Evolutionary conservation across 2,888 invertebrate species (phyloP), one percentile per base, ranked within the genome.

Genomic region (Eledona agricola): DNA sequence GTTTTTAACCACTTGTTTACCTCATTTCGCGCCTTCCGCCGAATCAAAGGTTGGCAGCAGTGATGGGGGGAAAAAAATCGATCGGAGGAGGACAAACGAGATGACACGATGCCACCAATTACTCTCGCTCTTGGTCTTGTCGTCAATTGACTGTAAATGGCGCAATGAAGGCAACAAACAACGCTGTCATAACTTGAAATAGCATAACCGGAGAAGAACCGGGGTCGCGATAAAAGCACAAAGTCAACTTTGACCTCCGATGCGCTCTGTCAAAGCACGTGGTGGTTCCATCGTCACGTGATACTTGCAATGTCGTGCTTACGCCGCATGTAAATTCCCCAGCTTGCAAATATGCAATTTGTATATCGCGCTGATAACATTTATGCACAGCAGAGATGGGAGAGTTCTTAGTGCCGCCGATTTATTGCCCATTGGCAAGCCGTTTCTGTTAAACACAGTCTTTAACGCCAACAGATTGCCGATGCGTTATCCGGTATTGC

Each of bases 1-100:
- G 62, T 65, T 67, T 66, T 63, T 57, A 62, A 66, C 67, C 66
- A 67, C 67, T 68, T 68, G 67, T 66, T 67, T 66, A 66, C 63
- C 50, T 51, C 55, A 43, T 54, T 22, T 23, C 38, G 15, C n/a
- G n/a, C n/a, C n/a, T n/a, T n/a, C n/a, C n/a, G n/a, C n/a, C n/a
- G n/a, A n/a, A n/a, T n/a, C n/a, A n/a, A n/a, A n/a, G n/a, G n/a
- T n/a, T n/a, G n/a, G n/a, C n/a, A n/a, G n/a, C n/a, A n/a, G n/a
- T n/a, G n/a, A n/a, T n/a, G n/a, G n/a, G n/a, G n/a, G n/a, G n/a
- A n/a, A n/a, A 26, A 26, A 26, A 26, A 26, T 5, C 26, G 10
- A 19, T 11, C 25, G 25, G n/a, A n/a, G n/a, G n/a, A n/a, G n/a
- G n/a, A n/a, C n/a, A n/a, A n/a, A n/a, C n/a, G n/a, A n/a, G n/a